Base-by-base conservation (phyloP, 2,113 vertebrate genomes). In the Phylloscopus trochilus region DNA sequence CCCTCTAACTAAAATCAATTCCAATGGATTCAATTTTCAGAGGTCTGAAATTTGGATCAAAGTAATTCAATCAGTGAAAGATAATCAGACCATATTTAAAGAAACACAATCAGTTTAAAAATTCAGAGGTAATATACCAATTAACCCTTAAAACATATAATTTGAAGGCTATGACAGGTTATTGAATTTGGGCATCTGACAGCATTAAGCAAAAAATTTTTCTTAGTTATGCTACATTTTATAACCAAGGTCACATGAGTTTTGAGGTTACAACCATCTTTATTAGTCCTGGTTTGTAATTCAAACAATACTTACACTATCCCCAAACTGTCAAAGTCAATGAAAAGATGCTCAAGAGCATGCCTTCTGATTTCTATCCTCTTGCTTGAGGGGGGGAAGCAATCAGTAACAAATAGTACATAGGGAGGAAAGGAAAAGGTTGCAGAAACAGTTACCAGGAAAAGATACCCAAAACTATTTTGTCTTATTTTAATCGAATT, bases 1-100 rank as follows among this genome's bases (percentile, higher is more conserved):
- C 69, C 80, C 84, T 87, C 77, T 46, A 88, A 80, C 87, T 88
- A 95, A 96, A 95, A 95, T 94, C 82, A 86, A 93, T 96, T 74
- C 17, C 47, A 72, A 93, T 20, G 69, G 91, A 94, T 75, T 76
- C 56, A 41, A 56, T 93, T 89, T 96, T 58, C 83, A 84, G 77
- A 89, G 49, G 27, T 28, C 89, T 90, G 55, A 51, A 46, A 90
- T 76, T 64, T 52, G 28, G 46, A 87, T 75, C 68, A 82, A 78
- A 89, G 56, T 63, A 86, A 81, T 41, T 77, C 24, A 80, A 86
- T 84, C 47, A 62, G 56, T 67, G 66, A 68, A 87, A 94, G 87
- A 82, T 44, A 82, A 78, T 56, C 56, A 72, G 83, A 52, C 30
- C 20, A 60, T 2, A 2, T 51, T 89, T 89, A 89, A 89, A 91